Evolutionary conservation across 2,888 invertebrate species (phyloP).

Genomic region (Nymphalis c-album): DNA sequence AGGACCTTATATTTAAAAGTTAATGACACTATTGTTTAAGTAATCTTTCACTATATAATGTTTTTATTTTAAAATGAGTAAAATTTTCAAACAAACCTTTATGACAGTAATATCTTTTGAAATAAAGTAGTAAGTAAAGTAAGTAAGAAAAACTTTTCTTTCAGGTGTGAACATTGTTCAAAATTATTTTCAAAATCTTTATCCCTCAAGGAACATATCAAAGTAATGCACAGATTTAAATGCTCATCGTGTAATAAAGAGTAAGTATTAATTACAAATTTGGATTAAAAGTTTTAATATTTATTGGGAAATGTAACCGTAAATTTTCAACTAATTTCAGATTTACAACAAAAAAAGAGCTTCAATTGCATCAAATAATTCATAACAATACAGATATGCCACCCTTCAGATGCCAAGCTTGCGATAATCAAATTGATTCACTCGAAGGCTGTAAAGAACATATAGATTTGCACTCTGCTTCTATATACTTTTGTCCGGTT

Average conservation of each 20-base stretch:
- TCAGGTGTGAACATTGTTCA: constrained; percentile 64
- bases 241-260: constrained; percentile 62
- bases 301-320: background rate
- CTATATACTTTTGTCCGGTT: constrained; percentile 65
- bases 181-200: constrained; percentile 62
- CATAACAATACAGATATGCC: constrained; percentile 59
- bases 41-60: too few species aligned
- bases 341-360: constrained; percentile 62
- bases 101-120: background rate
- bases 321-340: constrained; percentile 45
- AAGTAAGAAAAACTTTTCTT: constrained; percentile 39
- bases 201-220: constrained; percentile 59
- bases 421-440: constrained; percentile 53
- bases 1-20: too few species aligned
- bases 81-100: too few species aligned
- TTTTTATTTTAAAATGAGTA: too few species aligned
- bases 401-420: constrained; percentile 62
- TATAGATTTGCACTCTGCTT: constrained; percentile 59
- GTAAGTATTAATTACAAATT: constrained; percentile 52
- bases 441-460: constrained; percentile 62
- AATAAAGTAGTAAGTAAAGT: too few species aligned
- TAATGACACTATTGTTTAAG: too few species aligned
- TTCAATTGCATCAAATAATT: constrained; percentile 59
- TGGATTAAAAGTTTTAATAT: background rate
- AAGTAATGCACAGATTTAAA: constrained; percentile 56